Conservation (phyloP, 2,888 invertebrate species). For the Latheticus oryzae region DNA sequence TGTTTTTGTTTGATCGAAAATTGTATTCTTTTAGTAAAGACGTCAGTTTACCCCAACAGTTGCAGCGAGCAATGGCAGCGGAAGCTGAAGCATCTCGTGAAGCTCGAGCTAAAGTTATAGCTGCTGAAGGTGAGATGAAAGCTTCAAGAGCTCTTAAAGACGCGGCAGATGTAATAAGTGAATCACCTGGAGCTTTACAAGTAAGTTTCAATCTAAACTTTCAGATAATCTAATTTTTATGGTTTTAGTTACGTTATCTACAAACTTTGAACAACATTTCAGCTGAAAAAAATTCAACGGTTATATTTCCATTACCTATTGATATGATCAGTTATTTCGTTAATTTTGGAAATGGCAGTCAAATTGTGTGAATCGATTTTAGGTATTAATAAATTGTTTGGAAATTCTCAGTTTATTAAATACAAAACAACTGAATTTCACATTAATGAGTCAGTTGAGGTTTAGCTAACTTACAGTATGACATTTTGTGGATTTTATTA, state of each 20-base stretch:
- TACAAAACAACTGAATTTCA: no score
- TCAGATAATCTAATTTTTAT: neutral
- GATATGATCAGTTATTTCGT: conserved; percentile 71
- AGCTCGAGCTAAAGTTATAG: conserved; percentile 83
- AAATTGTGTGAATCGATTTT: no score
- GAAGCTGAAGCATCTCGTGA: conserved; percentile 85
- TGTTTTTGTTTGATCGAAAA: neutral
- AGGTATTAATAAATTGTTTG: no score
- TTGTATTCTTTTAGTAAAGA: conserved; percentile 74
- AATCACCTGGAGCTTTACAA: conserved; percentile 85
- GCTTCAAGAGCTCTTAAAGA: conserved; percentile 87
- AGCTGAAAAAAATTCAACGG: conserved; percentile 94
- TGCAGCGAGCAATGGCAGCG: conserved; percentile 86
- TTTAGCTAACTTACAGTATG: no score
- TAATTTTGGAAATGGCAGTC: conserved; percentile 39
- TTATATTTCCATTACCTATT: conserved; percentile 92
- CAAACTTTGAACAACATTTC: conserved; percentile 93
- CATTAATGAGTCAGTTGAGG: no score
- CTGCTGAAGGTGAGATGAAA: conserved; percentile 88
- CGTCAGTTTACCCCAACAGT: conserved; percentile 79
- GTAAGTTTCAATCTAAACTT: conserved; percentile 56
- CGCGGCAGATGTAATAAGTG: conserved; percentile 86
- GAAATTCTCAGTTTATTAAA: no score
- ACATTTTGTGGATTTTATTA: no score
- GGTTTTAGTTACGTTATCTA: conserved; percentile 80